Evolutionary conservation across 2,888 invertebrate species (phyloP).

Genomic region (Quadroppia sp.): DNA sequence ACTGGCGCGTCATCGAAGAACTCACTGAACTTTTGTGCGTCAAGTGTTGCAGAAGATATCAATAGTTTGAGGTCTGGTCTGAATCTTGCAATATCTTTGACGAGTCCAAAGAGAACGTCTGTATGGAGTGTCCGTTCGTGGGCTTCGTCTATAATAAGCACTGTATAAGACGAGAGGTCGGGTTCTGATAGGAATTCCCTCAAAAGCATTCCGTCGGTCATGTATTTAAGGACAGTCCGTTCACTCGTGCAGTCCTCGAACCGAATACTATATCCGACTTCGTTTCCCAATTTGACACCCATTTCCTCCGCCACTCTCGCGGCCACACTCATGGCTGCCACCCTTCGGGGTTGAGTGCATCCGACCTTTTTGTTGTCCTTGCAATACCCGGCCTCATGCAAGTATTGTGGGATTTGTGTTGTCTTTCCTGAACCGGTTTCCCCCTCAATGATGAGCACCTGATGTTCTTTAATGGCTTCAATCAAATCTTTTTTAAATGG

Average conservation of each 20-base stretch:
- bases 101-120: slow-evolving; percentile 94
- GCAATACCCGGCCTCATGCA: slow-evolving; percentile 67
- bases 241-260: slow-evolving; percentile 97
- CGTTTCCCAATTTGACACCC: slow-evolving; percentile 55
- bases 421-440: slow-evolving; percentile 99
- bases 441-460: slow-evolving; percentile 87
- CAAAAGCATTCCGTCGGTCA: slow-evolving; percentile 91
- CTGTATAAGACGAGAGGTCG: slow-evolving; percentile 60
- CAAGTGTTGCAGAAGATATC: slow-evolving; percentile 96
- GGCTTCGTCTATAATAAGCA: slow-evolving; percentile 91
- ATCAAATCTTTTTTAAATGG: slow-evolving; percentile 85
- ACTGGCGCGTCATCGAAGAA: slow-evolving; percentile 99
- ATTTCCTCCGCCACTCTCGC: slow-evolving; percentile 59
- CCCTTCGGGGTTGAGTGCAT: slow-evolving; percentile 60
- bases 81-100: slow-evolving; percentile 85
- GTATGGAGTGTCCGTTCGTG: slow-evolving; percentile 97
- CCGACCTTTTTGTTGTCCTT: slow-evolving; percentile 63
- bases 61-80: slow-evolving; percentile 88
- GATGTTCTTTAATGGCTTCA: slow-evolving; percentile 72
- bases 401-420: slow-evolving; percentile 94
- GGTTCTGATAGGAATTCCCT: slow-evolving; percentile 73
- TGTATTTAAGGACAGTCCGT: slow-evolving; percentile 77
- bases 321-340: slow-evolving; percentile 56
- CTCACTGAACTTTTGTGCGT: slow-evolving; percentile 92
- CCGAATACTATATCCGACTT: slow-evolving; percentile 71